Evolutionary conservation across 2,888 invertebrate species (phyloP).

Genomic region (Aproaerema taeniolella): DNA sequence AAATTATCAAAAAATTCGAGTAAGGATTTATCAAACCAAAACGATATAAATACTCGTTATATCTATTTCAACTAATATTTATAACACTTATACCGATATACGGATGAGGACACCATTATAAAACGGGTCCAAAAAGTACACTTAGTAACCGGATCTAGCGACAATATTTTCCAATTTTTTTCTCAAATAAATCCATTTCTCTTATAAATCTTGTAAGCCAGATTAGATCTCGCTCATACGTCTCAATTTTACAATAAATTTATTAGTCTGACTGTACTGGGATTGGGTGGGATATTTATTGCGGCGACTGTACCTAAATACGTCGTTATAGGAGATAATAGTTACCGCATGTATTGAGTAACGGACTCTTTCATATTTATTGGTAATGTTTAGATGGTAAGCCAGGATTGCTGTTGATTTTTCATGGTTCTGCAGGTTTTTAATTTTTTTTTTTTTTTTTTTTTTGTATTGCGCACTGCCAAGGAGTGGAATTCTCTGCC

Average conservation of each 20-base stretch:
- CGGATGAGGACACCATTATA: too few relatives aligned
- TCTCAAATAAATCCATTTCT: constrained; percentile 59
- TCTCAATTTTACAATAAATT: constrained; percentile 72
- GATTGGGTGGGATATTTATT: constrained; percentile 47
- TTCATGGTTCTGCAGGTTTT: too few relatives aligned
- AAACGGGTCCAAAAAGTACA: too few relatives aligned
- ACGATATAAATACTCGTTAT: too few relatives aligned
- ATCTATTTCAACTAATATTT: too few relatives aligned
- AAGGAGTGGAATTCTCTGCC: too few relatives aligned
- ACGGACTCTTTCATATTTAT: constrained; percentile 50
- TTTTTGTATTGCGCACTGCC: too few relatives aligned
- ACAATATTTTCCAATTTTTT: constrained; percentile 27
- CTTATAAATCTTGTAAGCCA: constrained; percentile 55
- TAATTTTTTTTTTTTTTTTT: too few relatives aligned
- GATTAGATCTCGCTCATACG: constrained; percentile 70
- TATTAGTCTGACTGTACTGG: constrained; percentile 47
- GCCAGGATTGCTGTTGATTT: too few relatives aligned
- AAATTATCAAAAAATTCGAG: too few relatives aligned
- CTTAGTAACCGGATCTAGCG: constrained; percentile 23
- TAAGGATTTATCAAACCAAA: too few relatives aligned
- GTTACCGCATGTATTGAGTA: constrained; percentile 47
- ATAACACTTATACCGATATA: too few relatives aligned
- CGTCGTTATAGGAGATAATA: constrained; percentile 62
- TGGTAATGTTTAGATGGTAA: constrained; percentile 29
- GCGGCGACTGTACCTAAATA: constrained; percentile 62